Conservation (phyloP, 1,140 invertebrate genomes). For the Popillia japonica region DNA sequence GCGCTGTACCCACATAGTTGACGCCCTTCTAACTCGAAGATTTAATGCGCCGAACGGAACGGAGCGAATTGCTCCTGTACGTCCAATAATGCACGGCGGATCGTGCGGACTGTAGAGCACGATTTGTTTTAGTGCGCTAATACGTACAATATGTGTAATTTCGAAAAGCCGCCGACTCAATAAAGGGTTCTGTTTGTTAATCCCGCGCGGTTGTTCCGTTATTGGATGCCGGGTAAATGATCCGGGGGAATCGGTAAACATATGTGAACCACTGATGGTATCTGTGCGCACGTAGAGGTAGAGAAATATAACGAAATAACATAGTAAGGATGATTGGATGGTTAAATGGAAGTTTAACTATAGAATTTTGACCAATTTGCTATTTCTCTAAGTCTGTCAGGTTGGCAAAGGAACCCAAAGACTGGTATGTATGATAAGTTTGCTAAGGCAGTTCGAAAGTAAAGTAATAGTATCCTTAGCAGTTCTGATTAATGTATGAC, state of each 20-base stretch:
- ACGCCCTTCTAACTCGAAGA: background rate
- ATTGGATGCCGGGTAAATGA: slow-evolving; percentile 8
- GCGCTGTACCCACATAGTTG: background rate
- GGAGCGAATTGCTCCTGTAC: background rate
- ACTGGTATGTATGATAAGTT: no score
- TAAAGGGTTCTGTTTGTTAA: slow-evolving; percentile 15
- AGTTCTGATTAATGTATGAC: no score
- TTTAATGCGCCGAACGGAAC: background rate
- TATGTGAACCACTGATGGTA: background rate
- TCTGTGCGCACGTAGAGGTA: no score
- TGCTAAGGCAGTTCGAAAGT: no score
- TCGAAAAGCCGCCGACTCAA: slow-evolving; percentile 17
- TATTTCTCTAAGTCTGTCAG: no score
- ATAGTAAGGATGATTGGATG: no score
- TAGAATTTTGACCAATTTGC: no score
- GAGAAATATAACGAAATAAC: no score
- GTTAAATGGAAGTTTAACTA: no score
- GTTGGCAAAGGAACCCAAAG: no score
- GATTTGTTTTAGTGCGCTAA: background rate
- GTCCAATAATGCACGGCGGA: background rate
- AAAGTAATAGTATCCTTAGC: no score
- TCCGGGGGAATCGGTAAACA: background rate
- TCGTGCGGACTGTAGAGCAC: background rate
- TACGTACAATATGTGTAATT: slow-evolving; percentile 19
- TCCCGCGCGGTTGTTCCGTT: background rate